phyloP scores from a whole-genome alignment of 2,797 vertebrate species.

The Brachyrhaphis roseni region DNA sequence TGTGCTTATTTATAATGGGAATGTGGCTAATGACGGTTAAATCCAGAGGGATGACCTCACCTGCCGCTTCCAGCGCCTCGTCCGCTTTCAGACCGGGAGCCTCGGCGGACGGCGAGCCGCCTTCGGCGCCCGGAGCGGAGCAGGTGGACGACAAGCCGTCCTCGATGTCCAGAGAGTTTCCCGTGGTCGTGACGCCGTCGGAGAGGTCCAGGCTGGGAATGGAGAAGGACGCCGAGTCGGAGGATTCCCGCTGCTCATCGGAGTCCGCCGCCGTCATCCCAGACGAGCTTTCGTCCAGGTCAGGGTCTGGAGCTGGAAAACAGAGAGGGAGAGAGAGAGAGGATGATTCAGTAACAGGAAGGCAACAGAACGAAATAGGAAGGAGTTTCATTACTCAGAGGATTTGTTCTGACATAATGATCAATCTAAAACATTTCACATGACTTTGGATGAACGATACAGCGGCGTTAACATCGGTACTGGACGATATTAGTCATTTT shows the following conservation, averaged over 20 bases:
- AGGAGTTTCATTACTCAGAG: neutral
- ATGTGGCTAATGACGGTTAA: too few relatives aligned
- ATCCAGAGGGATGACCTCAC: slow-evolving; percentile 20
- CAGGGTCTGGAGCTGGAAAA: slow-evolving; percentile 44
- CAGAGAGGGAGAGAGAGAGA: neutral
- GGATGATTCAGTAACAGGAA: neutral
- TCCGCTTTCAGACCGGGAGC: slow-evolving; percentile 41
- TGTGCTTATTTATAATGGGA: too few relatives aligned
- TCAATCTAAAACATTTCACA: neutral
- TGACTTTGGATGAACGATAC: neutral
- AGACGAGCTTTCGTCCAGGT: slow-evolving; percentile 52
- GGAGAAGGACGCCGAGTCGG: slow-evolving; percentile 75
- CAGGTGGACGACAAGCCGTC: slow-evolving; percentile 58
- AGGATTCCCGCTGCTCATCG: slow-evolving; percentile 67
- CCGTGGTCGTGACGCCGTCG: slow-evolving; percentile 38
- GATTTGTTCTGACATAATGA: neutral
- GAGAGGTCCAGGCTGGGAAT: slow-evolving; percentile 76
- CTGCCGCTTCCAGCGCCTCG: slow-evolving; percentile 27
- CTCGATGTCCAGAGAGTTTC: slow-evolving; percentile 62
- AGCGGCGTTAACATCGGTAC: too few relatives aligned
- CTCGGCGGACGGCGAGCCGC: slow-evolving; percentile 35
- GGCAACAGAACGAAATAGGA: neutral
- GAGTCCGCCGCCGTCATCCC: slow-evolving; percentile 48
- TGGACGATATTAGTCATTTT: too few relatives aligned
- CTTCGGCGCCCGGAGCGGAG: slow-evolving; percentile 52